Percentiles rank a stretch among this genome's conserved stretches.
phyloP scores from a whole-genome alignment of 2,113 vertebrate genomes.

The Nanorana parkeri region DNA sequence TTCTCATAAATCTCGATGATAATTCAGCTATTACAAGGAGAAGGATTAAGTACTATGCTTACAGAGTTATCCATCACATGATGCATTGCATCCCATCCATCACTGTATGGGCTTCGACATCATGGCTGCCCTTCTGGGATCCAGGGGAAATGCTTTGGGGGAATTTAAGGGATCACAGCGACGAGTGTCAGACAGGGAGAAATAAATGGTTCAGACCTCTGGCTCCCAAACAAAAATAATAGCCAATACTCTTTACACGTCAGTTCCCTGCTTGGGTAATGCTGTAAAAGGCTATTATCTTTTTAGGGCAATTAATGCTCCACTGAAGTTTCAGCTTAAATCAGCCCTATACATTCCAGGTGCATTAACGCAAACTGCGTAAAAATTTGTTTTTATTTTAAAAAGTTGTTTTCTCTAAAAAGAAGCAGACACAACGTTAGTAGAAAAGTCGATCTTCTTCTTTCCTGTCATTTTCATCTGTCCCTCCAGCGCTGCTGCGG shows the following conservation, averaged over 20 bases:
- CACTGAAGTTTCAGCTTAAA: background rate
- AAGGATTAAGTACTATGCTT: conserved; percentile 83
- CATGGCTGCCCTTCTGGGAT: conserved; percentile 78
- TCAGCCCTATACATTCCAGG: too few species aligned
- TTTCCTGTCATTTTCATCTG: too few species aligned
- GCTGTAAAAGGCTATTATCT: conserved; percentile 7
- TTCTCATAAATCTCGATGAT: conserved; percentile 90
- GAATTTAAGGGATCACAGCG: conserved; percentile 76
- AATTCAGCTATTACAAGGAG: conserved; percentile 86
- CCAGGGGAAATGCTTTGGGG: conserved; percentile 73
- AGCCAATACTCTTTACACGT: conserved; percentile 73
- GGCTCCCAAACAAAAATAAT: conserved; percentile 72
- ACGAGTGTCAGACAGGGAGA: conserved; percentile 67
- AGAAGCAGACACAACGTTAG: too few species aligned
- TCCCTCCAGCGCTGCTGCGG: too few species aligned
- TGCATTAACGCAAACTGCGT: too few species aligned
- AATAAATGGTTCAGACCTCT: conserved; percentile 75
- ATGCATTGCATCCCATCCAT: conserved; percentile 80
- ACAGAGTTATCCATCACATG: conserved; percentile 83
- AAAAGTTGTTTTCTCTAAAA: too few species aligned
- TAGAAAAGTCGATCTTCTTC: too few species aligned
- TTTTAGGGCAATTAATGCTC: conserved; percentile 21
- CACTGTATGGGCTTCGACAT: conserved; percentile 71
- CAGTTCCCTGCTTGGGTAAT: conserved; percentile 70
- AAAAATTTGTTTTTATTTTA: too few species aligned